Evolutionary conservation across 2,888 invertebrate genomes (phyloP).

Genomic region (Orgyia antiqua): DNA sequence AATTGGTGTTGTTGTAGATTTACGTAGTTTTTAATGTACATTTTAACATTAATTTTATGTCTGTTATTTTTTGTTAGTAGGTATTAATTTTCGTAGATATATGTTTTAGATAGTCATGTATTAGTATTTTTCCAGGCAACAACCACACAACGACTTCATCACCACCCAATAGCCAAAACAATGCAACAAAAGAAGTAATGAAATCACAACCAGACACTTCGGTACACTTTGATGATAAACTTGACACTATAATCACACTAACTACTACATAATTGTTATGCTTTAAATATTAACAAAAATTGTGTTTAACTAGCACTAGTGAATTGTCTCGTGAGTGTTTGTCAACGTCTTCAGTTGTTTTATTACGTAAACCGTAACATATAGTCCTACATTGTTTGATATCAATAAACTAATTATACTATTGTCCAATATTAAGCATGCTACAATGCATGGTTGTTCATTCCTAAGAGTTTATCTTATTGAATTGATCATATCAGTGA

Average conservation of each 20-base stretch:
- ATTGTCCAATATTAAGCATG: conserved; percentile 24
- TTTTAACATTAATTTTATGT: conserved; percentile 1
- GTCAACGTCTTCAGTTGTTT: conserved; percentile 13
- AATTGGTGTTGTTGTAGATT: conserved; percentile 25
- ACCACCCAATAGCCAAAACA: conserved; percentile 51
- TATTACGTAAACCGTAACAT: conserved; percentile 5
- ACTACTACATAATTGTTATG: conserved; percentile 23
- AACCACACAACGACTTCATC: conserved; percentile 40
- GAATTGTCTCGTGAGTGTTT: conserved; percentile 20
- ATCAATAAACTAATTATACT: conserved; percentile 2
- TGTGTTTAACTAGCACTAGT: conserved; percentile 21
- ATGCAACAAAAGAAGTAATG: conserved; percentile 44
- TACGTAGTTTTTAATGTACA: not conserved
- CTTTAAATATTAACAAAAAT: conserved; percentile 17
- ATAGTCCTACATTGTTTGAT: conserved; percentile 7
- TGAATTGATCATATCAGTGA: conserved; percentile 6
- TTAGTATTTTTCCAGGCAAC: conserved; percentile 59
- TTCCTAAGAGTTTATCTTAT: conserved; percentile 6
- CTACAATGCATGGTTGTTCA: conserved; percentile 31
- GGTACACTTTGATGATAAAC: conserved; percentile 49
- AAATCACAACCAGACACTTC: conserved; percentile 51
- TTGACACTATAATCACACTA: conserved; percentile 39
- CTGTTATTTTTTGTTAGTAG: conserved; percentile 11
- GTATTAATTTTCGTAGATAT: conserved; percentile 10
- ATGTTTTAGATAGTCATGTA: conserved; percentile 25